phyloP scores from a whole-genome alignment of 2,113 vertebrate genomes.

The Rissa tridactyla region DNA sequence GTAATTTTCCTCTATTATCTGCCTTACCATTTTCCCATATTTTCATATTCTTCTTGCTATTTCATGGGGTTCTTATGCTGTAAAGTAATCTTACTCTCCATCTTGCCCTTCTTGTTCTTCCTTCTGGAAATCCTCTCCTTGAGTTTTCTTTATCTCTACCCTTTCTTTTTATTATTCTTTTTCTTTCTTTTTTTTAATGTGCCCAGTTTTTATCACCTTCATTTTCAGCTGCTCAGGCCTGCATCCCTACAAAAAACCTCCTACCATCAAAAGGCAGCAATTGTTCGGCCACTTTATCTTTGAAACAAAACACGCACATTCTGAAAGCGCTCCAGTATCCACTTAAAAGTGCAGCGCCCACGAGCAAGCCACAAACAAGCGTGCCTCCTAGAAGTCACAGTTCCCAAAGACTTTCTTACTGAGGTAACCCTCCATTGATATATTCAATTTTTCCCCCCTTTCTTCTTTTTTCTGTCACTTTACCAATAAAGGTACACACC shows the following conservation, averaged over 20 bases:
- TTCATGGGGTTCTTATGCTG: not conserved
- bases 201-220: not conserved
- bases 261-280: not conserved
- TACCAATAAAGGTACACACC: not conserved
- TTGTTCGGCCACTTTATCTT: not conserved
- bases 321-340: not conserved
- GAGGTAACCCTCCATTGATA: not conserved
- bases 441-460: fast-evolving
- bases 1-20: not conserved
- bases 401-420: not conserved
- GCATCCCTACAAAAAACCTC: not conserved
- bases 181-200: not conserved
- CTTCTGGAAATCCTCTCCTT: not conserved
- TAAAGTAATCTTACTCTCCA: not conserved
- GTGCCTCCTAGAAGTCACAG: not conserved
- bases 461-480: not conserved
- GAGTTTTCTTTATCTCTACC: not conserved
- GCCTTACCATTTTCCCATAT: not conserved
- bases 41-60: not conserved
- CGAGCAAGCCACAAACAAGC: not conserved
- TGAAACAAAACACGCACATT: not conserved
- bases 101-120: not conserved
- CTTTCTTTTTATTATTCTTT: not conserved
- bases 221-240: not conserved
- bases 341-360: not conserved